A percentile compares a stretch with the other conserved stretches of the same genome.
Conservation (phyloP, 2,888 invertebrate species). For the Phengaris alcon region DNA sequence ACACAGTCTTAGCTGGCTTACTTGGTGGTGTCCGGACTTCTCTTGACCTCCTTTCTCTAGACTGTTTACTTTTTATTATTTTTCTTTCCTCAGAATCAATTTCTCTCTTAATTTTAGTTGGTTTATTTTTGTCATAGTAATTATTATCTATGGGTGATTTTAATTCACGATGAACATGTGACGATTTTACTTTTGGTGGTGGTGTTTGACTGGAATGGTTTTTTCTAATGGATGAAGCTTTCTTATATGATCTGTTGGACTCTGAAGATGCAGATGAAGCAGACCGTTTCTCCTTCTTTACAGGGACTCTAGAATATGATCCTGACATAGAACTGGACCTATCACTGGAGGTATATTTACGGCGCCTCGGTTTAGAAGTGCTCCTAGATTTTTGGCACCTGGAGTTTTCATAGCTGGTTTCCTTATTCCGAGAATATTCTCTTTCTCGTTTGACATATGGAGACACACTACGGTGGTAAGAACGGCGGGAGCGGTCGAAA, state of each 20-base stretch:
- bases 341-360: conserved; percentile 64
- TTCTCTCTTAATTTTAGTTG: conserved; percentile 42
- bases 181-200: conserved; percentile 48
- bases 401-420: conserved; percentile 50
- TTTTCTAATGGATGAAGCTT: conserved; percentile 41
- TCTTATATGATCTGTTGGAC: conserved; percentile 57
- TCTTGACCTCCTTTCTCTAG: conserved; percentile 45
- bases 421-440: conserved; percentile 55
- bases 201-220: conserved; percentile 50
- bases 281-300: conserved; percentile 48
- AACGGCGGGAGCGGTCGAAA: conserved; percentile 46
- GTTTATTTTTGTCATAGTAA: conserved; percentile 45
- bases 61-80: conserved; percentile 49
- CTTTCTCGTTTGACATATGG: conserved; percentile 53
- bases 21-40: conserved; percentile 50
- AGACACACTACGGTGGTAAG: conserved; percentile 59
- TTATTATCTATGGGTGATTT: conserved; percentile 44
- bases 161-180: conserved; percentile 47
- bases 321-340: conserved; percentile 58
- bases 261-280: conserved; percentile 55
- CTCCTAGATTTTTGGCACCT: conserved; percentile 54
- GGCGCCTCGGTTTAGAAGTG: conserved; percentile 50
- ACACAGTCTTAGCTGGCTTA: conserved; percentile 43
- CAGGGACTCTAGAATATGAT: conserved; percentile 53
- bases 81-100: conserved; percentile 41